Evolutionary conservation across 2,888 invertebrate genomes (phyloP), one percentile per base, ranked within the genome.

Genomic region (Myopa tessellatipennis): DNA sequence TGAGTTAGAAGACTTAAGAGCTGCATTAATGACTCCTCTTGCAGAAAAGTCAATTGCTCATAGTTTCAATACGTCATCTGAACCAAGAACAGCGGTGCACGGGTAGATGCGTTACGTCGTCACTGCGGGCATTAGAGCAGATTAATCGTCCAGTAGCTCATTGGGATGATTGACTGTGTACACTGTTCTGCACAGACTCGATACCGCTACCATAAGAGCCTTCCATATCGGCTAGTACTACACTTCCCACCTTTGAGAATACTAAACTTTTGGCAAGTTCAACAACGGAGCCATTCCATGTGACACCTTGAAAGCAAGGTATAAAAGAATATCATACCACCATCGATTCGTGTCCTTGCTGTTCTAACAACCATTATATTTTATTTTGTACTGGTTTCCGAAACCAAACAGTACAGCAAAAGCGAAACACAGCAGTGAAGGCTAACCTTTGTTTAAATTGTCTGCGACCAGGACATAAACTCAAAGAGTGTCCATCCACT

Each of bases 311-410:
- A 58, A 58, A 7, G 5, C 70, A 70, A 10, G 69, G 61, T 14
- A 70, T 76, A 34, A 34, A 65, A 38, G 68, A 61, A 4, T 77
- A 26, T 40, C 77, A 77, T 38, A 67, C 73, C 7, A 58, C 77
- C 1, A n/a, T 58, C n/a, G n/a, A n/a, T 6, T 58, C 26, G 10
- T 72, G 77, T 38, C n/a, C 60, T 8, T 38, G 16, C 26, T 77
- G 77, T 26, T 73, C 58, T 26, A 58, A 26, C 14, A 76, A 76
- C 10, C 76, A 40, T 45, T 45, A 45, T 18, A 26, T 77, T 16
- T n/a, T 67, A 36, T 65, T 55, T 36, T 77, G 77, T 16, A 45
- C 50, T 3, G 40, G 18, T 8, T 65, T 77, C 26, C 52, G 68
- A 34, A 34, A 40, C 14, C 16, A 36, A 58, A 26, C 16, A 34